Percentiles rank a stretch among this genome's conserved stretches.
Conservation (phyloP, 2,888 invertebrate genomes). For the Leptinotarsa tumamoca region DNA sequence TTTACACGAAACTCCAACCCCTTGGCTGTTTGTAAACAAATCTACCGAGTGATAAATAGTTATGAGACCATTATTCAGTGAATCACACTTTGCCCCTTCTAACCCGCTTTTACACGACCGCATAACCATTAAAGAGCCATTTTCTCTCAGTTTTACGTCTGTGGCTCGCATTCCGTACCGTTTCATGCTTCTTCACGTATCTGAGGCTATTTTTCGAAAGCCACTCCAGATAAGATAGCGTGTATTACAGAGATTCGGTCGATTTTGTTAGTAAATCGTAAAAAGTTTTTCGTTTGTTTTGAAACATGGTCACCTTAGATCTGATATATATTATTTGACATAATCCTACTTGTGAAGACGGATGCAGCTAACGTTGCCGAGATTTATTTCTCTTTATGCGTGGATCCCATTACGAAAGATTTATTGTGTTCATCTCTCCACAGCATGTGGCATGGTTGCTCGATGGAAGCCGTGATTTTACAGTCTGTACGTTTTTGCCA, state of each 20-base stretch:
- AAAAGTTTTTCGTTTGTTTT: constrained; percentile 16
- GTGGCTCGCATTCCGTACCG: constrained; percentile 31
- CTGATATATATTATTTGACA: constrained; percentile 15
- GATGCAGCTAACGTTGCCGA: not conserved
- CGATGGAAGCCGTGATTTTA: not conserved
- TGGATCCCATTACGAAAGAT: not conserved
- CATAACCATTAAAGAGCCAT: constrained; percentile 57
- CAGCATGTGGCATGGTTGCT: not conserved
- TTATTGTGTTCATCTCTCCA: not conserved
- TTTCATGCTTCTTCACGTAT: constrained; percentile 5
- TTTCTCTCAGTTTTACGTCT: constrained; percentile 50
- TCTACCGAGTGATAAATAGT: constrained; percentile 55
- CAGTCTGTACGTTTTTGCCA: too few species aligned
- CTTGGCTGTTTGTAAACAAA: constrained; percentile 51
- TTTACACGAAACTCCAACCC: constrained; percentile 36
- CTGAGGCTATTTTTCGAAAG: constrained; percentile 10
- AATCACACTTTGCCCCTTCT: constrained; percentile 51
- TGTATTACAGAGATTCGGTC: not conserved
- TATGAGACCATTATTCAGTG: constrained; percentile 52
- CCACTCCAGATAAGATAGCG: constrained; percentile 30
- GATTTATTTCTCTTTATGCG: constrained; percentile 19
- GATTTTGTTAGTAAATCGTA: constrained; percentile 4
- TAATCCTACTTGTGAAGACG: constrained; percentile 16
- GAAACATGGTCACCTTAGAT: constrained; percentile 13
- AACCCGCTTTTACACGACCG: constrained; percentile 52